Evolutionary conservation across 2,888 invertebrate species (phyloP).

Genomic region (Cryptus viduatorius): DNA sequence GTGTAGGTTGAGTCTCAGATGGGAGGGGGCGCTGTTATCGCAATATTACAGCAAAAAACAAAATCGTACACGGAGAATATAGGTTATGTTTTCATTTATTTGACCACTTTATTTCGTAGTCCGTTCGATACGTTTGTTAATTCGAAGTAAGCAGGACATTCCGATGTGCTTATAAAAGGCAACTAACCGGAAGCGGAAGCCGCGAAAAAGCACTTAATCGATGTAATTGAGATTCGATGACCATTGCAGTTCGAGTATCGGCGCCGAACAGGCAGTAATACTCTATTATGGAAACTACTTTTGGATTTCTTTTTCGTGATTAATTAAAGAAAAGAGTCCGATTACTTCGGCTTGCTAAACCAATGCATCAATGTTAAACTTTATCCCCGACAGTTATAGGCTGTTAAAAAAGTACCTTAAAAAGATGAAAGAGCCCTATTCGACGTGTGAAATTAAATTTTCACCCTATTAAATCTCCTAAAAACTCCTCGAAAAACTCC

Average conservation of each 20-base stretch:
- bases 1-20: background rate
- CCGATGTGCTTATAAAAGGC: background rate
- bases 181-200: background rate
- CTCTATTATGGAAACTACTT: background rate
- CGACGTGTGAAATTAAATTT: no score
- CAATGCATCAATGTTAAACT: no score
- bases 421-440: no score
- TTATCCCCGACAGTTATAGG: no score
- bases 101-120: background rate
- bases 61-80: background rate
- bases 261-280: background rate
- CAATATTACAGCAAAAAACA: background rate
- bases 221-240: slow-evolving; percentile 9
- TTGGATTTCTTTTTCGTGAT: no score
- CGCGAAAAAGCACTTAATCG: background rate
- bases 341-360: no score
- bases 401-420: no score
- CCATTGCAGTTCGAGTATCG: slow-evolving; percentile 1
- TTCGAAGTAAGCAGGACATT: background rate
- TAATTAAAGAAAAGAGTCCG: no score
- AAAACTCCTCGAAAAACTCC: no score
- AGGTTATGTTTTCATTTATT: background rate
- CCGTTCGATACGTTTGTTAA: background rate
- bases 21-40: background rate
- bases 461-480: no score